Evolutionary conservation across 1,140 invertebrate genomes (phyloP).

Genomic region (Macrobrachium rosenbergii): DNA sequence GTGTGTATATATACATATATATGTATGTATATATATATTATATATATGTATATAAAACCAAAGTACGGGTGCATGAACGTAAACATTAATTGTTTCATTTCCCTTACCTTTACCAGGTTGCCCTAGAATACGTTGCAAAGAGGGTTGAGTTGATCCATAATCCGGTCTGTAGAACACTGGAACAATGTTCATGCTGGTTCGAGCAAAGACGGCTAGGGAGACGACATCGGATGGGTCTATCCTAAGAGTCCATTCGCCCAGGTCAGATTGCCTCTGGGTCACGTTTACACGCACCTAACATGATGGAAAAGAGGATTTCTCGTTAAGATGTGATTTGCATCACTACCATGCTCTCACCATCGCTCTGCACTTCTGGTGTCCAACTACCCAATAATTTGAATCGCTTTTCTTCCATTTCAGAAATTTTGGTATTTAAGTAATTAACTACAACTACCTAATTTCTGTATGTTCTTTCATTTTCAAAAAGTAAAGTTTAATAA

Average conservation of each 20-base stretch:
- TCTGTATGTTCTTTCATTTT: too few relatives aligned
- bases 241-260: slow-evolving; percentile 40
- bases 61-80: not conserved
- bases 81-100: not conserved
- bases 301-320: too few relatives aligned
- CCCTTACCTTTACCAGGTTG: slow-evolving; percentile 35
- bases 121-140: slow-evolving; percentile 30
- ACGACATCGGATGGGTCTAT: not conserved
- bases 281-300: slow-evolving; percentile 34
- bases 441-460: too few relatives aligned
- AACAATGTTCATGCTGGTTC: slow-evolving; percentile 33
- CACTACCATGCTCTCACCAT: too few relatives aligned
- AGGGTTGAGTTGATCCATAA: slow-evolving; percentile 17
- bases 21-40: not conserved
- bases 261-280: not conserved
- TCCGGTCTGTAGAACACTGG: slow-evolving; percentile 44
- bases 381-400: too few relatives aligned
- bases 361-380: too few relatives aligned
- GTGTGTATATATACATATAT: too few relatives aligned
- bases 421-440: too few relatives aligned
- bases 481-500: too few relatives aligned
- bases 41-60: not conserved
- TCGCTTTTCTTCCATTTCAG: too few relatives aligned
- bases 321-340: too few relatives aligned
- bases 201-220: slow-evolving; percentile 13